Percentiles rank a stretch among this genome's conserved stretches.
Conservation (phyloP, 2,797 vertebrate species). For the Staurois parvus region DNA sequence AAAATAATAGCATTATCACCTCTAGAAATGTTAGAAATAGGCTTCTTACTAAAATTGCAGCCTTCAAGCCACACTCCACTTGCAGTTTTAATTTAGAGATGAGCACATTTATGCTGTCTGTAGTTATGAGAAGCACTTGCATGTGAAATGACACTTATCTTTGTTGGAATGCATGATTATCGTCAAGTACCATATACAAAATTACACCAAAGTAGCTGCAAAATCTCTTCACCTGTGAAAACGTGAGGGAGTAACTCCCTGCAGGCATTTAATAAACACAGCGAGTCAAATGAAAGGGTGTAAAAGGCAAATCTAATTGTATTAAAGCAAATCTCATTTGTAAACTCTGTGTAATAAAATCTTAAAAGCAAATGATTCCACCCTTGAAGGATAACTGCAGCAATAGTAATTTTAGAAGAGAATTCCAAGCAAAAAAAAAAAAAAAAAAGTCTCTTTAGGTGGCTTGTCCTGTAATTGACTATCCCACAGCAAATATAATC, state of each 20-base stretch:
- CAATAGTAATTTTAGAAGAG: conserved; percentile 1
- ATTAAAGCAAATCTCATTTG: conserved; percentile 49
- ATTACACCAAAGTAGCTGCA: conserved; percentile 44
- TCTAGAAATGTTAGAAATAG: not conserved
- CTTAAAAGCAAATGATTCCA: conserved; percentile 5
- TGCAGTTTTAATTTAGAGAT: conserved; percentile 49
- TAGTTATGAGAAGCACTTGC: conserved; percentile 52
- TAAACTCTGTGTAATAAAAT: conserved; percentile 5
- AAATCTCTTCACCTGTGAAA: conserved; percentile 51
- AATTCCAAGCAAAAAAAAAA: not conserved
- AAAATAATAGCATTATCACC: not conserved
- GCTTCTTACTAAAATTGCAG: conserved; percentile 17
- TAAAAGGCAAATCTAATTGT: conserved; percentile 41
- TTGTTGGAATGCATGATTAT: conserved; percentile 49
- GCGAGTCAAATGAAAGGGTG: conserved; percentile 34
- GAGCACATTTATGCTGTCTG: conserved; percentile 46
- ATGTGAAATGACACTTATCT: conserved; percentile 37
- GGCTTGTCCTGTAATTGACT: too few relatives aligned
- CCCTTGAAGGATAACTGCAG: not conserved
- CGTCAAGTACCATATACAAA: conserved; percentile 41
- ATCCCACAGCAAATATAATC: too few relatives aligned
- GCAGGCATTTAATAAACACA: conserved; percentile 32
- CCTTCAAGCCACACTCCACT: conserved; percentile 27
- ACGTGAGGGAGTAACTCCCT: conserved; percentile 24
- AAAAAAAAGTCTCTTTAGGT: not conserved